Evolutionary conservation across 2,888 invertebrate genomes (phyloP), one percentile per base, ranked within the genome.

Genomic region (Fragum whitleyi): DNA sequence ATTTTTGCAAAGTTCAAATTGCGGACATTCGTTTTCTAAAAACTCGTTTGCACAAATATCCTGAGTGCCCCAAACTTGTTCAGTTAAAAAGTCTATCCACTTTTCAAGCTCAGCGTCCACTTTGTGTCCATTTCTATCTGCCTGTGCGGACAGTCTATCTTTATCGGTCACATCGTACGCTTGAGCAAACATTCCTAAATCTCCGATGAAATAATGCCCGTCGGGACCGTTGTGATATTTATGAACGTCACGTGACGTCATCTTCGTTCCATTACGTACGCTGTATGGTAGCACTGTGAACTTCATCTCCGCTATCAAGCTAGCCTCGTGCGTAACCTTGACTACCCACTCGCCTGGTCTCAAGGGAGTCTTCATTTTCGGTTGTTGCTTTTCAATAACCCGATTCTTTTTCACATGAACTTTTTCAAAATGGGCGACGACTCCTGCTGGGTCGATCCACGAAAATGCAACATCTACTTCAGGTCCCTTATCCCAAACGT

Each of bases 331-430:
- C 83, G 94, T 86, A 23, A 94, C 95, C 88, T 97, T 96, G 0
- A 97, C 96, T 73, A 96, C 96, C 98, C 98, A 98, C 53, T 96
- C 95, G 16, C 98, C 98, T 14, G 98, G 97, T 39, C 96, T 95
- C 61, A 98, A 94, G 0, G 98, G 98, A 72, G 96, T 95, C 89
- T 96, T 96, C 59, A 98, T 94, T 87, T 95, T 95, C 1, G 97
- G 96, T 93, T 97, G 97, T 26, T 96, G 95, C 67, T 94, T 94
- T 80, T 94, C 95, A 11, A 94, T 92, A 94, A 95, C 96, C 14
- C 72, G 74, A 11, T 95, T 95, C 89, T 96, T 96, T 86, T 97
- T 96, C 68, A 97, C 95, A 85, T 96, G 96, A 71, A 97, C 95
- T 86, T 96, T 96, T 90, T 96, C 96, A n/a, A 97, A 95, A 88